Base-by-base conservation (phyloP, 2,888 invertebrate genomes). In the Drosophila colorata region DNA sequence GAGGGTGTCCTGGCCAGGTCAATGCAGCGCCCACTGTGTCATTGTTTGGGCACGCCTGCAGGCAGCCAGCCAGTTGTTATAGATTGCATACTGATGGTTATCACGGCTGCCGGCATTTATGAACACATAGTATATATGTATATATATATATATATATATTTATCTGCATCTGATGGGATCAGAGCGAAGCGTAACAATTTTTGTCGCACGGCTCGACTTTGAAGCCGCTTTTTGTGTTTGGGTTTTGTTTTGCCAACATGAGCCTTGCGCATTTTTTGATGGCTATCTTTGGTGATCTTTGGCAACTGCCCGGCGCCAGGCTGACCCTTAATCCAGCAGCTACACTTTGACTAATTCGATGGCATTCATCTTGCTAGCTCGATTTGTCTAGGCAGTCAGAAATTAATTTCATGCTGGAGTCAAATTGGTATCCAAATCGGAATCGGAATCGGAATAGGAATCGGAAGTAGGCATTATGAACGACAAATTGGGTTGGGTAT, bases 401-500 rank as follows among this genome's bases (percentile, higher is more conserved):
- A 71, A 78, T 87, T 60, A 84, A 89, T 89, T 84, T 84, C 78
- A 85, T 65, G 75, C 74, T 48, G 38, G 20, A 66, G 55, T 40
- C 48, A 56, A 58, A 41, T 48, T 70, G 33, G 18, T 14, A 11
- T 41, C 18, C 18, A 18, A 40, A 40, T 16, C 18, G 40, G 5
- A 40, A 20, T 37, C 25, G 49, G 5, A 40, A 20, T 37, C 25
- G 49, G 2, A 25, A 25, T 7, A 13, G 37, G 58, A 72, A 71
- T 90, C 90, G 89, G 90, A 89, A 89, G 90, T 90, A 74, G 72
- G 68, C 69, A 73, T 80, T 88, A 81, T 81, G 79, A 84, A 74
- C 78, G 90, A 89, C 90, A 90, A 90, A 89, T 89, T 88, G 87
- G 82, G 77, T 87, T 89, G 78, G 78, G 74, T 79, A 85, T 89